phyloP scores from a whole-genome alignment of 2,113 vertebrate species.

The Andinoacara biseriatus region DNA sequence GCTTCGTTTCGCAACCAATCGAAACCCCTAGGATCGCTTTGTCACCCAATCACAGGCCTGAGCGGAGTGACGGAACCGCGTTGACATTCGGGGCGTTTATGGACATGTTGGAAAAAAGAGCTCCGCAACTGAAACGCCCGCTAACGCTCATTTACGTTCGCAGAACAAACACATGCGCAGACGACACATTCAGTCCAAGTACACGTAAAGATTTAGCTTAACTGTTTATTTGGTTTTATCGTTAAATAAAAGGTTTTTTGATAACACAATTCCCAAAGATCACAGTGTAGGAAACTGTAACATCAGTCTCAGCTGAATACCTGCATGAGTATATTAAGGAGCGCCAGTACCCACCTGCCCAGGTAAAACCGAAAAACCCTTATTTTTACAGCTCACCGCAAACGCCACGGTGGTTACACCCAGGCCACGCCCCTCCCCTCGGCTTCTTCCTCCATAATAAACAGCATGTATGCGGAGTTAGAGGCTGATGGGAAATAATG shows the following conservation, averaged over 20 bases:
- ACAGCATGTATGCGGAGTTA: background rate
- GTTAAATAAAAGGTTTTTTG: no score
- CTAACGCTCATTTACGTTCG: background rate
- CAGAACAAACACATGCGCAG: background rate
- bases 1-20: slow-evolving; percentile 70
- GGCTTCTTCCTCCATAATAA: background rate
- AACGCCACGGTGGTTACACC: slow-evolving; percentile 17
- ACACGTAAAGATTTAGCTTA: background rate
- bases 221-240: background rate
- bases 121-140: background rate
- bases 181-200: background rate
- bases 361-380: rapidly evolving
- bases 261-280: background rate
- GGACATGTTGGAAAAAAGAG: background rate
- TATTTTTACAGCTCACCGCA: background rate
- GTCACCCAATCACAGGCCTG: slow-evolving; percentile 64
- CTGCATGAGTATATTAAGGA: background rate
- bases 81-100: background rate
- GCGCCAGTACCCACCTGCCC: background rate
- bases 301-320: background rate
- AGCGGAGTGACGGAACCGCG: background rate
- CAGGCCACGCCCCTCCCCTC: slow-evolving; percentile 3
- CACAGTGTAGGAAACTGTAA: background rate
- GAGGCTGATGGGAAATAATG: background rate
- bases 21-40: background rate